A percentile compares a stretch with the other conserved stretches of the same genome.
Evolutionary conservation across 2,797 vertebrate genomes (phyloP).

Genomic region (Loris lydekkerianus): DNA sequence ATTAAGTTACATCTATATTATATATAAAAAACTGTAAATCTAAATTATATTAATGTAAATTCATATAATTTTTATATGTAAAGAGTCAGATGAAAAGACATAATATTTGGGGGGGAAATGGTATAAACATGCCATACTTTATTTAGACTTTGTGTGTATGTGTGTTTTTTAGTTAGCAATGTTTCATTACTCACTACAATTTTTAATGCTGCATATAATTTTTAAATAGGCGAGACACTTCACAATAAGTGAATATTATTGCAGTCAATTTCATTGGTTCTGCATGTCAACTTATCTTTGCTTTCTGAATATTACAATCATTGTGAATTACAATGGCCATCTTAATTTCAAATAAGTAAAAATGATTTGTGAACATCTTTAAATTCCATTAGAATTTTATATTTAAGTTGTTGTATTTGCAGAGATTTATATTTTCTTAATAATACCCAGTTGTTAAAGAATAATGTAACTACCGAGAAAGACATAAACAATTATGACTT

Average conservation of each 20-base stretch:
- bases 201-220: not conserved
- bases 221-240: not conserved
- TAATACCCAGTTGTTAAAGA: constrained; percentile 29
- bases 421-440: constrained; percentile 59
- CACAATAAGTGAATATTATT: not conserved
- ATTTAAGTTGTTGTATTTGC: constrained; percentile 38
- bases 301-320: constrained; percentile 40
- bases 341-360: constrained; percentile 16
- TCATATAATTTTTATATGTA: not conserved
- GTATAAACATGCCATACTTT: not conserved
- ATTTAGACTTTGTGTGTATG: not conserved
- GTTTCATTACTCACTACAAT: not conserved
- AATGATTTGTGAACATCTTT: not conserved
- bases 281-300: constrained; percentile 10
- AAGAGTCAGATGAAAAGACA: not conserved
- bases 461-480: constrained; percentile 24
- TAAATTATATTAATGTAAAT: not conserved
- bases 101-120: not conserved
- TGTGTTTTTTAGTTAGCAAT: not conserved
- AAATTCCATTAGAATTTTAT: constrained; percentile 60
- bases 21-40: not conserved
- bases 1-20: no score
- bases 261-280: not conserved
- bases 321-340: not conserved
- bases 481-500: not conserved